These are phyloP conservation scores for Mesorhabditis belari DNA, from an alignment of 2,888 invertebrate genomes.

Conservation along the genomic window DNA sequence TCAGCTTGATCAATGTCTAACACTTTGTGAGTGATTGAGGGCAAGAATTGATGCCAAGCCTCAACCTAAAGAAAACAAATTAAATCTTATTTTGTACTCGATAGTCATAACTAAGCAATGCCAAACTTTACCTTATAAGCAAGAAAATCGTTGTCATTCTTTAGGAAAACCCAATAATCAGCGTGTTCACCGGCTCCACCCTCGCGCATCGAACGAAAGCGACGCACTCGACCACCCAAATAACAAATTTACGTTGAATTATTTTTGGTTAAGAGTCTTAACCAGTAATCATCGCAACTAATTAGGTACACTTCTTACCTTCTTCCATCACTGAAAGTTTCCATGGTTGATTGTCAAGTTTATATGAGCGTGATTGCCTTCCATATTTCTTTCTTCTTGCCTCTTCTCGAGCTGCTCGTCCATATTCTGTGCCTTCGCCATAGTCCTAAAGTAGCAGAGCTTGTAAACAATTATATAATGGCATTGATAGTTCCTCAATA, in stretches of 20 bases:
- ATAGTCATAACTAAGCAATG: background rate
- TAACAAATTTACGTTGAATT: background rate
- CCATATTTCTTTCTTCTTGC: constrained; percentile 51
- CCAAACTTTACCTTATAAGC: constrained; percentile 59
- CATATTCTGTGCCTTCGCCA: constrained; percentile 51
- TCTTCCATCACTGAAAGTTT: constrained; percentile 76
- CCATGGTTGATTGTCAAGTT: constrained; percentile 94
- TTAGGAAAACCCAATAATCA: constrained; percentile 93
- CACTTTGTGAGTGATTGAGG: constrained; percentile 81
- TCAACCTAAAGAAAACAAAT: constrained; percentile 75
- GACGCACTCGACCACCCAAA: constrained; percentile 25
- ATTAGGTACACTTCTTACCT: constrained; percentile 1
- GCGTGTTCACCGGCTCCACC: constrained; percentile 90
- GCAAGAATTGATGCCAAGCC: constrained; percentile 92
- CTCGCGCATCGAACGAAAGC: constrained; percentile 79
- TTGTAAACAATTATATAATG: background rate
- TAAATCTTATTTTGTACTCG: constrained; percentile 75
- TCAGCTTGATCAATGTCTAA: constrained; percentile 96
- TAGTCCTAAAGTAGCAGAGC: constrained; percentile 24
- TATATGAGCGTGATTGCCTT: constrained; percentile 61
- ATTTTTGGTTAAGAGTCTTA: background rate
- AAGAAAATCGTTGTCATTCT: constrained; percentile 61
- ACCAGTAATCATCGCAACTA: background rate
- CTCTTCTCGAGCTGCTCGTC: constrained; percentile 48
- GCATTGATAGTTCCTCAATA: too few relatives aligned